Conservation (phyloP, 1,140 invertebrate genomes). For the Pseudomyrmex cubaensis region DNA sequence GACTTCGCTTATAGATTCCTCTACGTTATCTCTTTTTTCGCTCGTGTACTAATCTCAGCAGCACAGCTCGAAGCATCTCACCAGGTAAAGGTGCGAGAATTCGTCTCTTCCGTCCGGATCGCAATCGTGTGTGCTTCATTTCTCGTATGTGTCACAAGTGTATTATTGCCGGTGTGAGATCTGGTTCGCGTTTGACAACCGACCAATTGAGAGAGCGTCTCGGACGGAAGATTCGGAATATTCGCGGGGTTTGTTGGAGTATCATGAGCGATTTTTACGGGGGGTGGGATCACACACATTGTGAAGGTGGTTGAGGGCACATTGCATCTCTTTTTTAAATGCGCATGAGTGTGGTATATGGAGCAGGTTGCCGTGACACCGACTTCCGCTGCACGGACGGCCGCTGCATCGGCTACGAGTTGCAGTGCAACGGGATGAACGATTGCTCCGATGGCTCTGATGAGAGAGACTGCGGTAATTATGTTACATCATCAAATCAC, state of each 20-base stretch:
- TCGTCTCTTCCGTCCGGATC: conserved; percentile 41
- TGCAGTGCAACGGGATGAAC: conserved; percentile 88
- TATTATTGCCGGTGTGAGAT: not conserved
- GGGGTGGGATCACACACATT: too few species aligned
- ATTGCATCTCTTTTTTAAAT: conserved; percentile 66
- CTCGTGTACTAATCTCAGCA: conserved; percentile 33
- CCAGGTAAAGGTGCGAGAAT: conserved; percentile 40
- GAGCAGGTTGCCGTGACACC: conserved; percentile 85
- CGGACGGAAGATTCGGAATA: conserved; percentile 42
- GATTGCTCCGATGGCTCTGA: conserved; percentile 91
- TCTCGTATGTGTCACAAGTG: conserved; percentile 11
- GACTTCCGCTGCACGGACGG: conserved; percentile 90
- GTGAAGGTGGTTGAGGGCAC: not conserved
- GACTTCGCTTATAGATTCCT: not conserved
- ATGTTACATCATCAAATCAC: conserved; percentile 65
- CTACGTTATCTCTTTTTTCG: not conserved
- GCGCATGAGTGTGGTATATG: conserved; percentile 82
- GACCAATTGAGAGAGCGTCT: too few species aligned
- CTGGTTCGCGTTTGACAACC: not conserved
- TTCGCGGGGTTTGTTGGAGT: conserved; percentile 7
- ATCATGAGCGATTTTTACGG: not conserved
- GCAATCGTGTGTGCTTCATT: not conserved
- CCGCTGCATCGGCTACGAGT: conserved; percentile 87
- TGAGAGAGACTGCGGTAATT: conserved; percentile 91
- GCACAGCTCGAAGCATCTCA: conserved; percentile 37